phyloP scores from a whole-genome alignment of 2,888 invertebrate genomes.

The Sussaba pulchella region DNA sequence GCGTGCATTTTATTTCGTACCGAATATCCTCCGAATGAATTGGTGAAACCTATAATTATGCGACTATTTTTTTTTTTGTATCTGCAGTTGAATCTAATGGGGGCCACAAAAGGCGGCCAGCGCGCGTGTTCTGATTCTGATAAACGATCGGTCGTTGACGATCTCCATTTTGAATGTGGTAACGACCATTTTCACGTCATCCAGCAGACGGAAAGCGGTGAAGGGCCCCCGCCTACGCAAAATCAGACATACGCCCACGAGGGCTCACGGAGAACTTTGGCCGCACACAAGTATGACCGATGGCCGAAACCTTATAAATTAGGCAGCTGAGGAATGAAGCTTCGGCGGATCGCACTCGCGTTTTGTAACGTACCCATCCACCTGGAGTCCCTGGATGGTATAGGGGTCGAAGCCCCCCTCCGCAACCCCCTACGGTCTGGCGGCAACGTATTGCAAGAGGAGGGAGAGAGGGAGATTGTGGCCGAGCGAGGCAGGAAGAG shows the following conservation, averaged over 20 bases:
- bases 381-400: conserved; percentile 79
- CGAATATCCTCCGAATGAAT: conserved; percentile 6
- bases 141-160: background rate
- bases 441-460: conserved; percentile 64
- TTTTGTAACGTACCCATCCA: conserved; percentile 80
- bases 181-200: conserved; percentile 11
- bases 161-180: conserved; percentile 1
- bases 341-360: conserved; percentile 65
- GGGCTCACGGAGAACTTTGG: background rate
- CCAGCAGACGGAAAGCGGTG: conserved; percentile 4
- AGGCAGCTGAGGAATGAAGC: conserved; percentile 77
- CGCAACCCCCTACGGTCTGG: conserved; percentile 61
- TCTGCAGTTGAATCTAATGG: conserved; percentile 48
- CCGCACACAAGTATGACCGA: conserved; percentile 29
- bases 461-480: conserved; percentile 60
- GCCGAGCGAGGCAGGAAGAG: conserved; percentile 67
- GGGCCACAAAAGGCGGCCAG: conserved; percentile 24
- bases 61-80: conserved; percentile 58
- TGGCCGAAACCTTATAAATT: conserved; percentile 76
- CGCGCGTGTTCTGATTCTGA: conserved; percentile 43
- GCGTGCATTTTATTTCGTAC: conserved; percentile 12
- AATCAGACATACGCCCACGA: conserved; percentile 62
- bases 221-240: conserved; percentile 52
- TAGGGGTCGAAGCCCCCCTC: conserved; percentile 68
- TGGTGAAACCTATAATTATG: conserved; percentile 61